Evolutionary conservation across 2,888 invertebrate genomes (phyloP).

Genomic region (Agrochola circellaris): DNA sequence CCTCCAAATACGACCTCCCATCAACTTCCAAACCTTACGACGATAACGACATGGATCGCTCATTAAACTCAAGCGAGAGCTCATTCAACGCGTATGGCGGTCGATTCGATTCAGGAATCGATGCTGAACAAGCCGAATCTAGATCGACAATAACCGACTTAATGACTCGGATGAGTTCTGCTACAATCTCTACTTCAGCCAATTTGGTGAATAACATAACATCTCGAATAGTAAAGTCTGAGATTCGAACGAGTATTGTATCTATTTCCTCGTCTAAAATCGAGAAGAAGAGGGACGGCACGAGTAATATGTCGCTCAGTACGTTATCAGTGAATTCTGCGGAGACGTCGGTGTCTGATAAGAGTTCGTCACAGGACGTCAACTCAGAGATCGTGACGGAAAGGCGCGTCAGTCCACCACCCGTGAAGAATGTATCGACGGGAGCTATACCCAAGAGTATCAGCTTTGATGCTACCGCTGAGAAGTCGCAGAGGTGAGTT

Average conservation of each 20-base stretch:
- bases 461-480: slow-evolving; percentile 97
- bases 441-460: slow-evolving; percentile 98
- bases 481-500: slow-evolving; percentile 92
- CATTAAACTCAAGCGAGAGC: slow-evolving; percentile 85
- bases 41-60: slow-evolving; percentile 86
- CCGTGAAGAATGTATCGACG: slow-evolving; percentile 90
- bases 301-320: slow-evolving; percentile 84
- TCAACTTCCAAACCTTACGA: slow-evolving; percentile 85
- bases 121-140: slow-evolving; percentile 80
- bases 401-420: slow-evolving; percentile 84
- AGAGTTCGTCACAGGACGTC: slow-evolving; percentile 88
- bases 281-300: slow-evolving; percentile 82
- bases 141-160: slow-evolving; percentile 84
- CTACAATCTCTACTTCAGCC: slow-evolving; percentile 82
- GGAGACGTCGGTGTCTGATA: slow-evolving; percentile 85
- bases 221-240: slow-evolving; percentile 82
- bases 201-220: slow-evolving; percentile 83
- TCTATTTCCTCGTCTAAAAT: slow-evolving; percentile 86
- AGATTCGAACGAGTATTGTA: slow-evolving; percentile 85
- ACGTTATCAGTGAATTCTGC: slow-evolving; percentile 87
- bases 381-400: slow-evolving; percentile 88
- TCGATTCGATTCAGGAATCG: slow-evolving; percentile 81
- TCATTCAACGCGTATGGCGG: slow-evolving; percentile 87
- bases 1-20: slow-evolving; percentile 81
- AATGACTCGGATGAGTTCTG: slow-evolving; percentile 86